These are phyloP conservation scores for Whitmania pigra DNA, from an alignment of 1,140 invertebrate genomes.

Conservation along the genomic window DNA sequence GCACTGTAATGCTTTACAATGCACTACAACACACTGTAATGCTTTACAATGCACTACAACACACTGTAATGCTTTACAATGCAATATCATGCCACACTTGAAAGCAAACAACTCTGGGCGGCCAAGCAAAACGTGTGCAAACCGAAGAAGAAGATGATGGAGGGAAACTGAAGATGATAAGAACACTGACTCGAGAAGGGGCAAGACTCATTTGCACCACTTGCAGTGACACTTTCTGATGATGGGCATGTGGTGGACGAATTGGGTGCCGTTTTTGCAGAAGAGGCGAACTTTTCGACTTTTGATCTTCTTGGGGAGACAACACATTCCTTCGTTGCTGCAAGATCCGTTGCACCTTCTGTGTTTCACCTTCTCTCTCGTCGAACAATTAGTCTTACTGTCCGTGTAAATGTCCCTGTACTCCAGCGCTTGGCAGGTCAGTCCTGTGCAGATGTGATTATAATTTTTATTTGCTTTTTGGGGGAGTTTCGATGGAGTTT, in stretches of 20 bases:
- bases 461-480: not conserved
- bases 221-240: slow-evolving; percentile 65
- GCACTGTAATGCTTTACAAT: too few species aligned
- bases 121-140: too few species aligned
- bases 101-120: too few species aligned
- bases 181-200: slow-evolving; percentile 31
- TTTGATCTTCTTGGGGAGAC: slow-evolving; percentile 74
- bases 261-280: slow-evolving; percentile 77
- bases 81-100: too few species aligned
- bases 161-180: too few species aligned
- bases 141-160: too few species aligned
- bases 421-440: slow-evolving; percentile 33
- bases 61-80: too few species aligned
- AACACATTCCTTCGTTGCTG: slow-evolving; percentile 50
- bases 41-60: too few species aligned
- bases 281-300: slow-evolving; percentile 80
- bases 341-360: slow-evolving; percentile 33
- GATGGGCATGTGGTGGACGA: slow-evolving; percentile 87
- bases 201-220: slow-evolving; percentile 28
- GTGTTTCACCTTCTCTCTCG: slow-evolving; percentile 34
- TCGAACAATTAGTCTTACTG: slow-evolving; percentile 34
- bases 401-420: slow-evolving; percentile 35
- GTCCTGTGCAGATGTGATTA: slow-evolving; percentile 25
- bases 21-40: too few species aligned
- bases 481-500: not conserved